Evolutionary conservation across 2,113 vertebrate genomes (phyloP), one percentile per base, ranked within the genome.

Genomic region (Romanogobio albipinnatus): DNA sequence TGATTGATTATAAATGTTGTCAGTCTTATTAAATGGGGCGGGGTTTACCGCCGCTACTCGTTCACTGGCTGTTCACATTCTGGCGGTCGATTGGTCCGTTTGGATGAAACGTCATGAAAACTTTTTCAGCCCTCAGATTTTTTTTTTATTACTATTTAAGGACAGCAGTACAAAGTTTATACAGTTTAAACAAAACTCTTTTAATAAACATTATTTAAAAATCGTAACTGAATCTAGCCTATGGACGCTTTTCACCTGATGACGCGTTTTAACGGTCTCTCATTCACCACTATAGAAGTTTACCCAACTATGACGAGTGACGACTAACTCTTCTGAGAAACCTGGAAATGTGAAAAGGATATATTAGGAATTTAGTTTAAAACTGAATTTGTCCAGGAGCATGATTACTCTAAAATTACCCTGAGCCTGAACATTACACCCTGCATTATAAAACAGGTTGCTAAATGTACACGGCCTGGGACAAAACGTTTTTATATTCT

Each of bases 1-100:
- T 64, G 84, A 88, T 90, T 91, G 85, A 56, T 22, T 26, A 6
- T 39, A n/a, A 56, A 1, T 2, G 2, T 1, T 62, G 84, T 82
- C 88, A 75, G 53, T 85, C 86, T 87, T 19, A 4, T 22, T 24
- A 58, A 51, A 43, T 8, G 24, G 4, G n/a, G 14, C 45, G n/a
- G 49, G 4, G 10, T 17, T 71, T 58, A 22, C 14, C 19, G 0
- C 7, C 8, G 49, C 39, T n/a, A 49, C 4, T 49, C 39, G 24
- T 59, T 24, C 13, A 26, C 17, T 24, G 59, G 59, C 2, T 24
- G 76, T 14, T 68, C 10, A 53, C 49, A n/a, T 24, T 9, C 49
- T 58, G 11, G 33, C 49, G 3, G 29, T 19, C 66, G 49, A 82
- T 82, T 82, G 81, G 81, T 71, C 9, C 29, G 19, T 10, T 58